phyloP scores from a whole-genome alignment of 2,113 vertebrate genomes.

The Halcyon senegalensis region DNA sequence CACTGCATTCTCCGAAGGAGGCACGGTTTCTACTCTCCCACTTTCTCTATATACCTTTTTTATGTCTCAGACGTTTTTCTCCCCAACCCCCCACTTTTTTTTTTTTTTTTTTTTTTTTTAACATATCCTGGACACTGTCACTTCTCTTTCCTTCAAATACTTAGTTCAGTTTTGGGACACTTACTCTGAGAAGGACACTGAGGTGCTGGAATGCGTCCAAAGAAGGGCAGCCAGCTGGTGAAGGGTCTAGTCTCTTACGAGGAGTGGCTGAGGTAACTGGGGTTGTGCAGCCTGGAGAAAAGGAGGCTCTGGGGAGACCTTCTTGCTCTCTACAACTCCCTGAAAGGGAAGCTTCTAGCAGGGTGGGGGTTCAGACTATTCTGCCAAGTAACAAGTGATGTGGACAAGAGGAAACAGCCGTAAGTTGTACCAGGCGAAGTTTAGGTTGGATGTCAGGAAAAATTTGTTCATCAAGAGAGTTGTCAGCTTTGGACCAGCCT shows the following conservation, averaged over 20 bases:
- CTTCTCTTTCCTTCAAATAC: background rate
- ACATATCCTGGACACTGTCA: background rate
- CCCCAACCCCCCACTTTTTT: rapidly evolving
- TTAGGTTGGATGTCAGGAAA: background rate
- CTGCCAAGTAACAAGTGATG: background rate
- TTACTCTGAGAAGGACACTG: background rate
- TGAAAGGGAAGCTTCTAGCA: background rate
- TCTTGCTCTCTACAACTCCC: background rate
- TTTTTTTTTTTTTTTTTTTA: background rate
- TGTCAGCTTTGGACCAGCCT: background rate
- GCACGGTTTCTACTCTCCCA: background rate
- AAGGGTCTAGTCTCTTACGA: background rate
- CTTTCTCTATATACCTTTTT: background rate
- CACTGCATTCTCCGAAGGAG: background rate
- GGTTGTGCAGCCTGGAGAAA: background rate
- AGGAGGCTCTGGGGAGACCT: background rate
- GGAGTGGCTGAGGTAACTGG: background rate
- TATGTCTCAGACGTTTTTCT: background rate
- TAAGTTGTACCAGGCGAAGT: background rate
- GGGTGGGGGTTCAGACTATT: background rate
- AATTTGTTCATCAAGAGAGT: background rate
- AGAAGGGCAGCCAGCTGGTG: background rate
- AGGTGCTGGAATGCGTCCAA: background rate
- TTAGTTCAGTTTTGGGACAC: background rate
- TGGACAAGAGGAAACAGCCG: background rate